These are phyloP conservation scores for Isichthys henryi DNA, from an alignment of 2,113 vertebrate species.

Conservation along the genomic window DNA sequence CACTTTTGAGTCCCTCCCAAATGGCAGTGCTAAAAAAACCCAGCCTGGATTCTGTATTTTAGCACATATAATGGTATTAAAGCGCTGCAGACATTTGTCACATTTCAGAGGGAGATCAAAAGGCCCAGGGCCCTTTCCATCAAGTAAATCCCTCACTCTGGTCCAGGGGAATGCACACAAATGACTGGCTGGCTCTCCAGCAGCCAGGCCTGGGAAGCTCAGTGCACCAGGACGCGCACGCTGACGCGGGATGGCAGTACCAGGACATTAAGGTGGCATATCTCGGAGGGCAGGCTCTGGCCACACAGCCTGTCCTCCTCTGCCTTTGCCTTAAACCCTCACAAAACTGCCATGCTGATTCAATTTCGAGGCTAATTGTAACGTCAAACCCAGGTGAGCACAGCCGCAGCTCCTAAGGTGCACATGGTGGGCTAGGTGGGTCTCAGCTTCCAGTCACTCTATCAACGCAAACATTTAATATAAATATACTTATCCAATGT, in stretches of 20 bases:
- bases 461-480: background rate
- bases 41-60: background rate
- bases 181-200: background rate
- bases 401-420: background rate
- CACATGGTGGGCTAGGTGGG: background rate
- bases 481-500: background rate
- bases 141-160: background rate
- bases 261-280: background rate
- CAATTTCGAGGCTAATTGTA: background rate
- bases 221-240: background rate
- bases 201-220: background rate
- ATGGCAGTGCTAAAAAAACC: background rate
- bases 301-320: background rate
- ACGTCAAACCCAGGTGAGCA: background rate
- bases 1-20: background rate
- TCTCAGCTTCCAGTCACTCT: background rate
- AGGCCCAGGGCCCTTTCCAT: background rate
- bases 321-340: background rate
- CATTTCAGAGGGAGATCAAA: background rate
- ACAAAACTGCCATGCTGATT: background rate
- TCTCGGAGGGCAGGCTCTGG: background rate
- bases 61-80: background rate
- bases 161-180: background rate
- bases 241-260: background rate
- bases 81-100: slow-evolving; percentile 1